A percentile compares a stretch with the other conserved stretches of the same genome.
These are phyloP conservation scores for Prunella himalayana DNA, from an alignment of 2,113 vertebrate genomes.

Conservation along the genomic window DNA sequence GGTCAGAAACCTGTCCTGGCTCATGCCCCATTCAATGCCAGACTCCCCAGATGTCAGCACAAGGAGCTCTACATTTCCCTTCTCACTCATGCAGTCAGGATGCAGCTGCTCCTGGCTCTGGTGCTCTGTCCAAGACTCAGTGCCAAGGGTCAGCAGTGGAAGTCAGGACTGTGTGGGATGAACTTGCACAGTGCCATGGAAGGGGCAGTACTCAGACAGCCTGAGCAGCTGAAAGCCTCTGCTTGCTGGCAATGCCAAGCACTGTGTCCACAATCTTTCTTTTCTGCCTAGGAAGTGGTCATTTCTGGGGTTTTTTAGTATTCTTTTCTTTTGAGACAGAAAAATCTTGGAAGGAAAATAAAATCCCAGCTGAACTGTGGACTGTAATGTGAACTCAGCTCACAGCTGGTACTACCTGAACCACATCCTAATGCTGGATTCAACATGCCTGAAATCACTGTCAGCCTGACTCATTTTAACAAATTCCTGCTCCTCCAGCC, in stretches of 20 bases:
- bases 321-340: background rate
- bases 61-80: background rate
- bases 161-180: background rate
- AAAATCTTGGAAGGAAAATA: background rate
- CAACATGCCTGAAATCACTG: background rate
- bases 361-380: background rate
- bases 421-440: background rate
- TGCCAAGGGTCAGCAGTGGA: background rate
- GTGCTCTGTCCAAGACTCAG: background rate
- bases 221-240: background rate
- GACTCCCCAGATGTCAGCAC: background rate
- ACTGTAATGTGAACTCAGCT: background rate
- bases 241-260: background rate
- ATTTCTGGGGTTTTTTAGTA: background rate
- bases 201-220: background rate
- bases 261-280: fast-evolving
- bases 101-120: background rate
- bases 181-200: background rate
- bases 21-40: background rate
- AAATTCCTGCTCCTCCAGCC: background rate
- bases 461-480: background rate
- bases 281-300: background rate
- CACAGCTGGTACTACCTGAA: background rate
- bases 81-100: background rate
- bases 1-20: background rate